phyloP scores from a whole-genome alignment of 1,140 invertebrate genomes.

The Cydia pomonella region DNA sequence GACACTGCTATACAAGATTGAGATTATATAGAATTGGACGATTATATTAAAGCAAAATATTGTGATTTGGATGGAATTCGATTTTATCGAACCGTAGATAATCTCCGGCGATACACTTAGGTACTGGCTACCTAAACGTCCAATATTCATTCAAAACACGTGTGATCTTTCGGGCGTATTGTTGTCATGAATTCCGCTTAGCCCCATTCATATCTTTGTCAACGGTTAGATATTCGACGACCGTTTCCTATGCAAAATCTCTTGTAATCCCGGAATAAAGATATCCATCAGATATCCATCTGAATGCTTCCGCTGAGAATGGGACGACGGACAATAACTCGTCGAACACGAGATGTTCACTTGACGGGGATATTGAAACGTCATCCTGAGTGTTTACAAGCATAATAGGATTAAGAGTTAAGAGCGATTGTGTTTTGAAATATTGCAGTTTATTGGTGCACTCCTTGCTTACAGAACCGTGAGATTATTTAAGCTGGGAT shows the following conservation, averaged over 20 bases:
- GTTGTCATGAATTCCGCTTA: constrained; percentile 53
- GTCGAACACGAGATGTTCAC: constrained; percentile 57
- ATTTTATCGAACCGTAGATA: constrained; percentile 55
- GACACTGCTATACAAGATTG: constrained; percentile 13
- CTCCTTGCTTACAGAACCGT: constrained; percentile 35
- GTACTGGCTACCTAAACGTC: constrained; percentile 52
- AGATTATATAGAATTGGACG: neutral
- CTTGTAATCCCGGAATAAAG: constrained; percentile 72
- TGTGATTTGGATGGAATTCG: constrained; percentile 33
- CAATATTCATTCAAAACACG: constrained; percentile 67
- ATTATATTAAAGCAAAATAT: constrained; percentile 31
- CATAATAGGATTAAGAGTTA: constrained; percentile 71
- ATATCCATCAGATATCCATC: constrained; percentile 47
- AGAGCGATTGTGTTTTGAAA: constrained; percentile 58
- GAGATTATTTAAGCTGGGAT: constrained; percentile 18
- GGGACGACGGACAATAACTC: constrained; percentile 53
- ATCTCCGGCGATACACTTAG: constrained; percentile 48
- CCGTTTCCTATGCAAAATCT: constrained; percentile 74
- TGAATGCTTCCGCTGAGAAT: constrained; percentile 64
- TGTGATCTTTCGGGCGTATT: constrained; percentile 63
- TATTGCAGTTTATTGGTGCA: constrained; percentile 44
- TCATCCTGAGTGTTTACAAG: constrained; percentile 59
- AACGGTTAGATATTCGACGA: constrained; percentile 65
- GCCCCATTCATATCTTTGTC: constrained; percentile 54
- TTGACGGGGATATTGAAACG: constrained; percentile 61